These are phyloP conservation scores for Ictidomys tridecemlineatus DNA, from an alignment of 2,113 vertebrate species.

Conservation along the genomic window DNA sequence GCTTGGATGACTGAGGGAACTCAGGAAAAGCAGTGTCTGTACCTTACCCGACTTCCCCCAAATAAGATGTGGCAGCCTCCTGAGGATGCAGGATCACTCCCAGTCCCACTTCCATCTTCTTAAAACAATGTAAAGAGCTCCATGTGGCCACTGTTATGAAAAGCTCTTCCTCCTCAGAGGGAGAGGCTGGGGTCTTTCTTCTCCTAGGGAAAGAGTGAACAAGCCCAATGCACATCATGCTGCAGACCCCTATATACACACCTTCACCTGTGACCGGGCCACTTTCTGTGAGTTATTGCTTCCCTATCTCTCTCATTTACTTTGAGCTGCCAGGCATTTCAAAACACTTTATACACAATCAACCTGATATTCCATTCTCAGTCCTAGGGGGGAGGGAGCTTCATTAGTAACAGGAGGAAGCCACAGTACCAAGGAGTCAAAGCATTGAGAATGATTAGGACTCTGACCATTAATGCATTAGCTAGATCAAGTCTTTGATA, in stretches of 20 bases:
- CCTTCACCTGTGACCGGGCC: not conserved
- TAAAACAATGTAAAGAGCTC: not conserved
- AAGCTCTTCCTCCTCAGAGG: not conserved
- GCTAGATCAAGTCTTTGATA: too few species aligned
- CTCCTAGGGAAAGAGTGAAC: not conserved
- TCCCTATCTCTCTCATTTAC: not conserved
- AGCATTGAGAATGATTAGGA: not conserved
- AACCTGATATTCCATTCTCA: not conserved
- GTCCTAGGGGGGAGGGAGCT: fast-evolving
- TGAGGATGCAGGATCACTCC: not conserved
- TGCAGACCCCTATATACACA: fast-evolving
- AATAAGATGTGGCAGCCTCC: not conserved
- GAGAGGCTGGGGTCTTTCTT: not conserved
- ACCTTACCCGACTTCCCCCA: not conserved
- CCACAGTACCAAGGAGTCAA: not conserved
- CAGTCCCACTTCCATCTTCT: too few species aligned
- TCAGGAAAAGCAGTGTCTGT: not conserved
- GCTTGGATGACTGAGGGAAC: not conserved
- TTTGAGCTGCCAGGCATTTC: not conserved
- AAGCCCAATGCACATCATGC: fast-evolving
- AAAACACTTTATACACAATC: not conserved
- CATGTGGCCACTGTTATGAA: not conserved
- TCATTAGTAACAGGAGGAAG: not conserved
- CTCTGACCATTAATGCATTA: too few species aligned
- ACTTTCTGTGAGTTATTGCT: too few species aligned